Conservation (phyloP, 2,113 vertebrate genomes). For the Mesoclemmys tuberculata region DNA sequence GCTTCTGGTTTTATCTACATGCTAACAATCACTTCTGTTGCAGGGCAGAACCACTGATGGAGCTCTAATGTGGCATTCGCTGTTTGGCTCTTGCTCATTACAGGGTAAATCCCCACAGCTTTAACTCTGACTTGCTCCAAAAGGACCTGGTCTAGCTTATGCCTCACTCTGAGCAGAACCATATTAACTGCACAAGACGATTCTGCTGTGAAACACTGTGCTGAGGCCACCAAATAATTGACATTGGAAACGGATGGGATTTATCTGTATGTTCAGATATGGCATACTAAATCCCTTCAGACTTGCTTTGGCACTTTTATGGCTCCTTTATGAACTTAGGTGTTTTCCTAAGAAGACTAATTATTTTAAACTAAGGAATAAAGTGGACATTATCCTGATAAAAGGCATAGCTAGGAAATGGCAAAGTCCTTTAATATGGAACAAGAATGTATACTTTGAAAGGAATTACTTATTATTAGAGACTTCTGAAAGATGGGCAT, state of each 20-base stretch:
- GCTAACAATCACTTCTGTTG: neutral
- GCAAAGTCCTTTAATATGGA: conserved; percentile 52
- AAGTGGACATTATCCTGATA: conserved; percentile 39
- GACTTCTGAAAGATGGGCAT: conserved; percentile 74
- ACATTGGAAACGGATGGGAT: neutral
- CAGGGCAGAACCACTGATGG: neutral
- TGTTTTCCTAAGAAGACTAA: conserved; percentile 24
- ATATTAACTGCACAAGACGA: neutral
- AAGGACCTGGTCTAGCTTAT: neutral
- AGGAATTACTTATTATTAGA: conserved; percentile 76
- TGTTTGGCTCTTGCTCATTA: neutral
- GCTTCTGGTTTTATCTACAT: conserved; percentile 16
- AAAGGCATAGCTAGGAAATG: conserved; percentile 41
- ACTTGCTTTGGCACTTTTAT: neutral
- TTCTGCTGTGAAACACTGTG: neutral
- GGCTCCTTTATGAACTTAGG: neutral
- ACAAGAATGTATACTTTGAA: conserved; percentile 66
- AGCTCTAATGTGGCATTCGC: neutral
- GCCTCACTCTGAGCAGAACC: neutral
- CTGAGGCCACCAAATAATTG: conserved; percentile 8
- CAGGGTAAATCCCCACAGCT: neutral
- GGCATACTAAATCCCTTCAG: neutral
- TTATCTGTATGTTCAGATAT: neutral
- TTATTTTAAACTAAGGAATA: conserved; percentile 17
- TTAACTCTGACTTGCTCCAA: neutral